Conservation (phyloP, 2,888 invertebrate species). For the Orgyia antiqua region DNA sequence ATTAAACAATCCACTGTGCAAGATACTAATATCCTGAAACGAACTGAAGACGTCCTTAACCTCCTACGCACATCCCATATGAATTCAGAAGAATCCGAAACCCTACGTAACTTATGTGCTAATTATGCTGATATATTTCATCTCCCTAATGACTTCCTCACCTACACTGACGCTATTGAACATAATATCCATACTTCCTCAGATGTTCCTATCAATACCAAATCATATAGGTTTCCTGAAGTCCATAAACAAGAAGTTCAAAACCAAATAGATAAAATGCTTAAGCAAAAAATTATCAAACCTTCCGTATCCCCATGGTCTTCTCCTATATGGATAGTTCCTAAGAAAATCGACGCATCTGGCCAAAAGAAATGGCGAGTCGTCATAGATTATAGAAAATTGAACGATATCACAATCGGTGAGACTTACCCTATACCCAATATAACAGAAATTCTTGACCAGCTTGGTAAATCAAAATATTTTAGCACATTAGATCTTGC, state of each 20-base stretch:
- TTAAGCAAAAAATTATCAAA: constrained; percentile 1
- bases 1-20: neutral
- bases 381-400: no score
- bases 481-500: no score
- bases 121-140: constrained; percentile 4
- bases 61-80: neutral
- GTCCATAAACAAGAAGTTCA: constrained; percentile 2
- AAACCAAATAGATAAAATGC: constrained; percentile 4
- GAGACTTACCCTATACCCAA: no score
- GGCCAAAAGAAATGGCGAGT: no score
- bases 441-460: no score
- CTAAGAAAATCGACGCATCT: no score
- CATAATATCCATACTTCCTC: constrained; percentile 5
- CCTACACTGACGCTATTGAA: constrained; percentile 1
- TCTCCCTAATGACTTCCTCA: constrained; percentile 1
- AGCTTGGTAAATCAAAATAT: no score
- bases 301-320: no score
- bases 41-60: neutral
- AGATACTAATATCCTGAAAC: neutral
- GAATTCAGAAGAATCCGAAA: constrained; percentile 1
- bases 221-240: constrained; percentile 6
- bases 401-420: no score
- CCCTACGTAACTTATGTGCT: neutral
- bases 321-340: no score
- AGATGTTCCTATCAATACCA: constrained; percentile 3